phyloP scores from a whole-genome alignment of 2,113 vertebrate species.

The Megaleporinus macrocephalus region DNA sequence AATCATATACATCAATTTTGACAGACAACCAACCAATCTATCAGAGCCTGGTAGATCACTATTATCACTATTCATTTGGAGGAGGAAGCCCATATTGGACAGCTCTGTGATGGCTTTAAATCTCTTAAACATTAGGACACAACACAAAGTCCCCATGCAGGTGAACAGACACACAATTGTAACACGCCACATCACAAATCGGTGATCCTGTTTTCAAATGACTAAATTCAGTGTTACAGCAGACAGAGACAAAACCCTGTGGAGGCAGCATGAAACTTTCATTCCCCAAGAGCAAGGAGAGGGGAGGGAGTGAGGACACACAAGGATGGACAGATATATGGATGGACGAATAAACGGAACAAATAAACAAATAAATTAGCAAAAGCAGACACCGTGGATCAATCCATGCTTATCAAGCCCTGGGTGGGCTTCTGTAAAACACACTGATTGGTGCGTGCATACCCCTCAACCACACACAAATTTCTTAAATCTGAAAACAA shows the following conservation, averaged over 20 bases:
- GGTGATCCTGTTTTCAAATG: constrained; percentile 9
- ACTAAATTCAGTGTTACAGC: background rate
- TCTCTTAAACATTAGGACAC: constrained; percentile 31
- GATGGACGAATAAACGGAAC: constrained; percentile 46
- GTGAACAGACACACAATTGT: constrained; percentile 50
- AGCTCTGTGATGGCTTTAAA: constrained; percentile 55
- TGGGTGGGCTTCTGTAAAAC: constrained; percentile 36
- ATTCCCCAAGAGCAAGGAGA: constrained; percentile 17
- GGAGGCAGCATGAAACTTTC: constrained; percentile 49
- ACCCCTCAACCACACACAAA: background rate
- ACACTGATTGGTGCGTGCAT: constrained; percentile 51
- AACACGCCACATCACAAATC: constrained; percentile 38
- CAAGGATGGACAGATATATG: constrained; percentile 26
- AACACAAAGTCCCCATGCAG: constrained; percentile 68
- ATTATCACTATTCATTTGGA: background rate
- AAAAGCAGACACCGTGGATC: constrained; percentile 35
- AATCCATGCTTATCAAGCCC: constrained; percentile 56
- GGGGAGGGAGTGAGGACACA: constrained; percentile 60
- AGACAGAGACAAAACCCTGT: constrained; percentile 58
- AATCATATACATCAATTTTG: background rate
- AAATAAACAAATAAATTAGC: background rate
- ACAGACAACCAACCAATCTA: background rate
- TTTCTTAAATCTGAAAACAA: constrained; percentile 25
- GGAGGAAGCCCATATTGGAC: constrained; percentile 41
- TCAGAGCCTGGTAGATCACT: no score